These are phyloP conservation scores for Tragelaphus imberbis DNA, from an alignment of 2,113 vertebrate genomes.

Conservation along the genomic window DNA sequence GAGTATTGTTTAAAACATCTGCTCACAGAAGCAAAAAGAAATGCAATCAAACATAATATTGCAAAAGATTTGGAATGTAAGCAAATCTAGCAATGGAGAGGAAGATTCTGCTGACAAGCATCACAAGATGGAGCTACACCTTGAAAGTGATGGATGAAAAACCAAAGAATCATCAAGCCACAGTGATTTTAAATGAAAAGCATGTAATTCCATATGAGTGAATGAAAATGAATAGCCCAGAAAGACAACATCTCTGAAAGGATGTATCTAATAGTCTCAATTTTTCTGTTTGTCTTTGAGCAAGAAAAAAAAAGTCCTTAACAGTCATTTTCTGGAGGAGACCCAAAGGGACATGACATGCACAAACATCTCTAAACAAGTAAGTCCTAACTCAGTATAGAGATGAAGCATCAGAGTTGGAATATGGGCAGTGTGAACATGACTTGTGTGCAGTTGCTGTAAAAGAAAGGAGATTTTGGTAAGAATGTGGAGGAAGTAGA, in stretches of 20 bases:
- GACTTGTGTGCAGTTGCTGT: not conserved
- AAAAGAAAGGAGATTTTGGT: not conserved
- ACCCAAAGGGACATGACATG: not conserved
- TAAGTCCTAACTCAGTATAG: not conserved
- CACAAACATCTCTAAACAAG: not conserved
- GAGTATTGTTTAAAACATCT: conserved; percentile 3
- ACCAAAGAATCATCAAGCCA: conserved; percentile 41
- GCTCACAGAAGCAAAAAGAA: not conserved
- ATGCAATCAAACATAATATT: not conserved
- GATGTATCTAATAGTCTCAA: not conserved
- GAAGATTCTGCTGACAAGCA: conserved; percentile 21
- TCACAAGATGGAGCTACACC: not conserved
- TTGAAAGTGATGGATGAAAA: conserved; percentile 6
- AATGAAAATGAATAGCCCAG: conserved; percentile 1
- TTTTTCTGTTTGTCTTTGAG: not conserved
- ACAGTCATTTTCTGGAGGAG: not conserved
- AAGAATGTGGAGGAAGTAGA: not conserved
- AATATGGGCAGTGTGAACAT: not conserved
- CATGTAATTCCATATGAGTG: not conserved
- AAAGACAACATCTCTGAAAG: conserved; percentile 1
- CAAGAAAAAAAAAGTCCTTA: not conserved
- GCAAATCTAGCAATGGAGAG: not conserved
- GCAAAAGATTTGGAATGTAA: not conserved
- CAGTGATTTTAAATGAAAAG: conserved; percentile 14
- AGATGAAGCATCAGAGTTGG: not conserved